A percentile compares a stretch with the other conserved stretches of the same genome.
These are phyloP conservation scores for Drosophila fulvimacula DNA, from an alignment of 2,888 invertebrate genomes.

Conservation along the genomic window DNA sequence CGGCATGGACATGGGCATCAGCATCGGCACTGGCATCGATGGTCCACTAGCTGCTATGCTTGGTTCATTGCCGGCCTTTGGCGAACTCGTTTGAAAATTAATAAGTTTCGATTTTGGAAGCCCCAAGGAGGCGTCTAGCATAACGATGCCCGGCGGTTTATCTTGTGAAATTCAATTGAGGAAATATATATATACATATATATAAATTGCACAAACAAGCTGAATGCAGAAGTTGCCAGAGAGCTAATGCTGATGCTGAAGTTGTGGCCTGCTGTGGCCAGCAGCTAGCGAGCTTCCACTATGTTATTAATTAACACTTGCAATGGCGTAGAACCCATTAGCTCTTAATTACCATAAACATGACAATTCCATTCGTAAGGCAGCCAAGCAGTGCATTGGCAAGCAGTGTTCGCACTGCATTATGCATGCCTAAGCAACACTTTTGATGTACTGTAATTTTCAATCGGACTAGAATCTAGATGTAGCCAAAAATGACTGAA, in stretches of 20 bases:
- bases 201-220: conserved; percentile 23
- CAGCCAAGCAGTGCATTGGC: conserved; percentile 37
- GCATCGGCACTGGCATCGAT: conserved; percentile 38
- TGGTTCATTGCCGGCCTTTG: conserved; percentile 50
- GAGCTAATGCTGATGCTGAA: conserved; percentile 19
- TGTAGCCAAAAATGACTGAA: background rate
- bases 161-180: conserved; percentile 71
- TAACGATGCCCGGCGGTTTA: conserved; percentile 36
- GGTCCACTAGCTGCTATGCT: conserved; percentile 17
- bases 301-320: conserved; percentile 73
- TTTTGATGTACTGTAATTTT: conserved; percentile 3
- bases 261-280: conserved; percentile 35
- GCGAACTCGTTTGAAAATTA: conserved; percentile 72
- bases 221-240: conserved; percentile 8
- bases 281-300: conserved; percentile 31
- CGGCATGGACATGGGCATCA: background rate
- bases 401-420: conserved; percentile 34
- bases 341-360: conserved; percentile 80
- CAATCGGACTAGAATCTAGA: background rate
- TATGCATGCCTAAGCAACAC: conserved; percentile 22
- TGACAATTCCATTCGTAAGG: conserved; percentile 69
- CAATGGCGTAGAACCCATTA: conserved; percentile 80
- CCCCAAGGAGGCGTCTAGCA: conserved; percentile 45
- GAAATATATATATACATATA: conserved; percentile 53
- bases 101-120: conserved; percentile 75